Percentiles rank a stretch among this genome's conserved stretches.
phyloP scores from a whole-genome alignment of 2,113 vertebrate genomes.

The Acanthochromis polyacanthus region DNA sequence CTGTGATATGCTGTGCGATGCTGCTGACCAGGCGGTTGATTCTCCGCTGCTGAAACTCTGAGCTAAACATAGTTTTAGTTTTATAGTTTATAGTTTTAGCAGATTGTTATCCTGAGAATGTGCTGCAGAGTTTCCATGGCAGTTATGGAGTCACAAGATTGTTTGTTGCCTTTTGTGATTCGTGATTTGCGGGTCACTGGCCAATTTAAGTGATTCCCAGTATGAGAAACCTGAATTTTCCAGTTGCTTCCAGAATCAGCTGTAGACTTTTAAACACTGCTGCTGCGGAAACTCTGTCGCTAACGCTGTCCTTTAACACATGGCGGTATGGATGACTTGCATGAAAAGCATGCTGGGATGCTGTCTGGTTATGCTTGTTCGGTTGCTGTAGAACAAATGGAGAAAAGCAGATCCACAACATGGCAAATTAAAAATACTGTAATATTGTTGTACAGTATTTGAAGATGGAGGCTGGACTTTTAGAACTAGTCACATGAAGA shows the following conservation, averaged over 20 bases:
- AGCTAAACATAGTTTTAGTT: constrained; percentile 52
- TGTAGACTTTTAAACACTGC: constrained; percentile 4
- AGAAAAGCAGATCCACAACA: neutral
- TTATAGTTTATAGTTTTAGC: too few relatives aligned
- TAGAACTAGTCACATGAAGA: too few relatives aligned
- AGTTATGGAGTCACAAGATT: constrained; percentile 10
- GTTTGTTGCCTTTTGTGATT: constrained; percentile 4
- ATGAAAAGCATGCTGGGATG: constrained; percentile 55
- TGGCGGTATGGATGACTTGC: constrained; percentile 49
- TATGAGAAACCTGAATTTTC: constrained; percentile 14
- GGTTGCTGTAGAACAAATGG: neutral
- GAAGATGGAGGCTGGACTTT: neutral
- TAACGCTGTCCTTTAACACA: constrained; percentile 6
- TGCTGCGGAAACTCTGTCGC: constrained; percentile 72
- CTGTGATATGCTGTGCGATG: constrained; percentile 58
- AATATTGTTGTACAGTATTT: neutral
- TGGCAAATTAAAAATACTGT: neutral
- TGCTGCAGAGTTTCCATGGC: constrained; percentile 69
- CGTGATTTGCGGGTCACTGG: neutral
- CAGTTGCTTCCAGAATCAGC: neutral
- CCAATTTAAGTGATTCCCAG: neutral
- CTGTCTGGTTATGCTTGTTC: constrained; percentile 6
- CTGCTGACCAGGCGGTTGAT: constrained; percentile 53
- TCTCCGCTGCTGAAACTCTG: constrained; percentile 30
- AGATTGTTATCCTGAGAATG: constrained; percentile 21